These are phyloP conservation scores for Pseudolaguvia tuberculata DNA, from an alignment of 2,113 vertebrate genomes.

Conservation along the genomic window DNA sequence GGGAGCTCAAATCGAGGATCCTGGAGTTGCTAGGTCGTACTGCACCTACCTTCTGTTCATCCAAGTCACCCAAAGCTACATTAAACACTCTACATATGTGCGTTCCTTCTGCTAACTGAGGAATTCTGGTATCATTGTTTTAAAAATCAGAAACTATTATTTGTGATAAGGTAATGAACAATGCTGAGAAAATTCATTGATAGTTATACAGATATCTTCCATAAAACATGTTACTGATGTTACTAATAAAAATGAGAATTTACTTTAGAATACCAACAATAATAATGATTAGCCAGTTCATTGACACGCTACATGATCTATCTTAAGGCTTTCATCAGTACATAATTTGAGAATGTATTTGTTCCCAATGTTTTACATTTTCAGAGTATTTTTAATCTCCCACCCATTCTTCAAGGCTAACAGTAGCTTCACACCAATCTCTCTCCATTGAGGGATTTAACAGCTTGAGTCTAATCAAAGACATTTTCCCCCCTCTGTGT, in stretches of 20 bases:
- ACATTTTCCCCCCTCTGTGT: constrained; percentile 54
- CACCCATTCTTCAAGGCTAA: constrained; percentile 50
- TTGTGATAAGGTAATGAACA: not conserved
- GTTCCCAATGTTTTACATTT: constrained; percentile 10
- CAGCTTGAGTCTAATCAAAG: constrained; percentile 63
- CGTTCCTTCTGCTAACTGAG: not conserved
- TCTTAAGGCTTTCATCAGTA: not conserved
- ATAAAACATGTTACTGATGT: not conserved
- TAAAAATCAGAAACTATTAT: too few species aligned
- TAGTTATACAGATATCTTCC: not conserved
- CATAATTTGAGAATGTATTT: constrained; percentile 9
- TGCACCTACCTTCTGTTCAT: not conserved
- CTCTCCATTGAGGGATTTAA: constrained; percentile 59
- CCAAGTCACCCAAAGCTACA: not conserved
- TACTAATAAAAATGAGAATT: too few species aligned
- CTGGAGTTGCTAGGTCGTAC: not conserved
- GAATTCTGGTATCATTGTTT: not conserved
- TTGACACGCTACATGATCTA: not conserved
- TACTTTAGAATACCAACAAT: too few species aligned
- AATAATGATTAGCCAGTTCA: not conserved
- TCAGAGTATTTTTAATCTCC: constrained; percentile 21
- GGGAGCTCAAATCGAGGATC: too few species aligned
- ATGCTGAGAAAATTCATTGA: not conserved
- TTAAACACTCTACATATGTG: not conserved
- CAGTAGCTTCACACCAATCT: constrained; percentile 44